Evolutionary conservation across 2,113 vertebrate genomes (phyloP).

Genomic region (Nothobranchius kuhntae): DNA sequence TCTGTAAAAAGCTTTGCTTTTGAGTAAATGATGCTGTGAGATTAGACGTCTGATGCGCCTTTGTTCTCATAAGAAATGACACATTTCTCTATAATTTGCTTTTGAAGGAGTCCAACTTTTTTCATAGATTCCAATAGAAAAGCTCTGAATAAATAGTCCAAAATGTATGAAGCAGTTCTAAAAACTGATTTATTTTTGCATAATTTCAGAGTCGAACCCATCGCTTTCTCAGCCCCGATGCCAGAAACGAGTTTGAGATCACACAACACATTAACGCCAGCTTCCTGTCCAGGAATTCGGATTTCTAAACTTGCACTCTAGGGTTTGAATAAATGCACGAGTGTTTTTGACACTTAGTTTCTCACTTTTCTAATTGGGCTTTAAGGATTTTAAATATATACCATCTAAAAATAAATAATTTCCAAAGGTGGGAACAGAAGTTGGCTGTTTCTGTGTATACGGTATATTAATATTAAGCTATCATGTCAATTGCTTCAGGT

Average conservation of each 20-base stretch:
- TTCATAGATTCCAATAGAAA: no score
- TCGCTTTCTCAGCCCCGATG: slow-evolving; percentile 4
- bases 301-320: slow-evolving; percentile 10
- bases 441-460: no score
- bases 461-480: no score
- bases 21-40: no score
- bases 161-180: slow-evolving; percentile 12
- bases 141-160: background rate
- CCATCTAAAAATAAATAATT: no score
- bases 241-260: slow-evolving; percentile 29
- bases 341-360: slow-evolving; percentile 31
- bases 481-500: no score
- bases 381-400: no score
- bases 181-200: slow-evolving; percentile 6
- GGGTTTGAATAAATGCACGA: background rate
- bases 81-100: no score
- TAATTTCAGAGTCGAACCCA: slow-evolving; percentile 12
- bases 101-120: no score
- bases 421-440: no score
- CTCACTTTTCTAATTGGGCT: background rate
- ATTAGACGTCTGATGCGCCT: no score
- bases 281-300: slow-evolving; percentile 24
- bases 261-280: slow-evolving; percentile 1
- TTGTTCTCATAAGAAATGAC: background rate
- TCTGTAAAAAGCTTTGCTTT: no score